Evolutionary conservation across 2,888 invertebrate species (phyloP).

Genomic region (Pocota personata): DNA sequence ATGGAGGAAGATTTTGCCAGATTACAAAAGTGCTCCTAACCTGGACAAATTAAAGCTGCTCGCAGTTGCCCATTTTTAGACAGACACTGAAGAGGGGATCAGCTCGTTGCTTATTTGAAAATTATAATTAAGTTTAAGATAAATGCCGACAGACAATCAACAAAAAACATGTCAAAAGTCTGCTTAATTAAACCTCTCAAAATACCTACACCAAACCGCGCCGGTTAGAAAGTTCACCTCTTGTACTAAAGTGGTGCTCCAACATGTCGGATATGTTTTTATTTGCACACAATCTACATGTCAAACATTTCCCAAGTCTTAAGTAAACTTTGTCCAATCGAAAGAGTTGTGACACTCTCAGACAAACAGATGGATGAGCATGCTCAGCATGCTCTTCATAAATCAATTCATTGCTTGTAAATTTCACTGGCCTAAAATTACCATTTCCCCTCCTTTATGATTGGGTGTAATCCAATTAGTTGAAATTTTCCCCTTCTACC

Average conservation of each 20-base stretch:
- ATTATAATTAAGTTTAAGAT: too few relatives aligned
- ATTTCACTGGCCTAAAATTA: conserved; percentile 15
- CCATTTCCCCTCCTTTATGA: background rate
- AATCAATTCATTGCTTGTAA: conserved; percentile 3
- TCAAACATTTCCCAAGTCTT: conserved; percentile 4
- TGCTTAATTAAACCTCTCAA: background rate
- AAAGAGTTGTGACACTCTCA: background rate
- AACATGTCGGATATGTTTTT: background rate
- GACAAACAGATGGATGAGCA: background rate
- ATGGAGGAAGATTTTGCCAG: too few relatives aligned
- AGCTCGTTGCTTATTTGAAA: too few relatives aligned
- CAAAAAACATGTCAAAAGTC: background rate
- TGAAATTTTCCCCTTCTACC: background rate
- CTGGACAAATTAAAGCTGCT: too few relatives aligned
- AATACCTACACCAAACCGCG: background rate
- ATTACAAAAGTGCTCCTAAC: too few relatives aligned
- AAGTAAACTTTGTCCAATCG: background rate
- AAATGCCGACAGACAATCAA: background rate
- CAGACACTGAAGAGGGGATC: too few relatives aligned
- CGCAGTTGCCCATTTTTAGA: too few relatives aligned
- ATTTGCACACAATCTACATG: conserved; percentile 1
- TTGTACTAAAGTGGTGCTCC: background rate
- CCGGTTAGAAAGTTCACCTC: background rate
- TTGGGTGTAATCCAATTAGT: conserved; percentile 22
- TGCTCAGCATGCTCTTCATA: conserved; percentile 7